Evolutionary conservation across 2,113 vertebrate genomes (phyloP), one percentile per base, ranked within the genome.

Genomic region (Rhabdomys dilectus): DNA sequence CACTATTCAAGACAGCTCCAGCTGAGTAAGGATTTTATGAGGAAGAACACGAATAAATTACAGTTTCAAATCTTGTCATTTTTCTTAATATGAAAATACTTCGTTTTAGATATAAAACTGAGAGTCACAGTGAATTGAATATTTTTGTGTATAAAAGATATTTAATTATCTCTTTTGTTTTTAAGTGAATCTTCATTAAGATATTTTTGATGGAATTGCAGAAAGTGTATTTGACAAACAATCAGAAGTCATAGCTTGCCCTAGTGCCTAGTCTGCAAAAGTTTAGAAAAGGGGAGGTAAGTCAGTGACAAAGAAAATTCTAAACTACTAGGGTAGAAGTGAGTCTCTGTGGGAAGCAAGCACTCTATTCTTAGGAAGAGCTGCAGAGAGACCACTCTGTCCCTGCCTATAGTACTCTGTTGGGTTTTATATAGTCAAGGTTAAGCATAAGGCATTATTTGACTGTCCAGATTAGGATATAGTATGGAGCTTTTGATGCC

Each of bases 1-100:
- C 17, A 78, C 5, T 24, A 13, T 64, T 76, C 24, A 88, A 84
- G 87, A 87, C 72, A 93, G 39, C 73, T 91, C 76, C 75, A 87
- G 89, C 92, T 78, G 80, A 96, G 88, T 91, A 94, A 93, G 89
- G 12, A 87, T 82, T 82, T 96, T 91, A 96, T 94, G 42, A 68
- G 91, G 36, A 95, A 91, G 64, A 95, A 0, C 13, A n/a, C 42
- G 48, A 95, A 95, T 96, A 92, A 95, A 94, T 92, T 95, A 91
- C 4, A 31, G 11, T 34, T 89, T 95, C 58, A 81, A 97, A 80
- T 62, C 84, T 81, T 96, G n/a, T 78, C 90, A 64, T 73, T 95
- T 96, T 94, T 92, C 12, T 77, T 51, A 91, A 88, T 91, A 76
- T 64, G 82, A 92, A 93, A 96, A 93, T n/a, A 53, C 26, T 72